A percentile compares a stretch with the other conserved stretches of the same genome.
Evolutionary conservation across 2,797 vertebrate genomes (phyloP).

Genomic region (Cyclura pinguis): DNA sequence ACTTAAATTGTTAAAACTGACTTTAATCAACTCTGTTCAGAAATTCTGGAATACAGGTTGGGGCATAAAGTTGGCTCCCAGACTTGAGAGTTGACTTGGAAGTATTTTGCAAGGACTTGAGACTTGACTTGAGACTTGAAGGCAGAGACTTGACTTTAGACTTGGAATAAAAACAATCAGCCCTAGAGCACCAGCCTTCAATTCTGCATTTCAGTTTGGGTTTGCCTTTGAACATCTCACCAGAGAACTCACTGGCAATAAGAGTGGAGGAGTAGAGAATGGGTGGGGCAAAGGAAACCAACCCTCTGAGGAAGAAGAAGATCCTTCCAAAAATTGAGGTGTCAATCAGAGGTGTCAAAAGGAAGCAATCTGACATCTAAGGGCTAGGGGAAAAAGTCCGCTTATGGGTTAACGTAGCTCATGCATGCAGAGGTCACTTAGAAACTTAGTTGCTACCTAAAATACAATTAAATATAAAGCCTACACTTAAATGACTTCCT

Average conservation of each 20-base stretch:
- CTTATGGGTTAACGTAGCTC: constrained; percentile 68
- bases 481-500: constrained; percentile 72
- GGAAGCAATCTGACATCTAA: constrained; percentile 82
- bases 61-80: too few relatives aligned
- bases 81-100: too few relatives aligned
- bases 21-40: too few relatives aligned
- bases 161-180: rapidly evolving
- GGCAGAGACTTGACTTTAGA: too few relatives aligned
- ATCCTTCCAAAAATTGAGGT: constrained; percentile 68
- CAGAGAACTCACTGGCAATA: constrained; percentile 4
- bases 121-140: too few relatives aligned
- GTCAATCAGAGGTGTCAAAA: constrained; percentile 81
- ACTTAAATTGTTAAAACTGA: too few relatives aligned
- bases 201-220: neutral
- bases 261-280: constrained; percentile 41
- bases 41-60: too few relatives aligned
- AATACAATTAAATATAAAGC: constrained; percentile 71
- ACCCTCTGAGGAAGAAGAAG: constrained; percentile 68
- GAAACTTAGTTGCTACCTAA: constrained; percentile 70
- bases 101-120: too few relatives aligned
- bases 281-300: constrained; percentile 22
- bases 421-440: constrained; percentile 69
- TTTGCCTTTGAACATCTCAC: constrained; percentile 21
- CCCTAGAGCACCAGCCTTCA: neutral
- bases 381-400: constrained; percentile 68